Evolutionary conservation across 2,888 invertebrate species (phyloP).

Genomic region (Physocephala rufipes): DNA sequence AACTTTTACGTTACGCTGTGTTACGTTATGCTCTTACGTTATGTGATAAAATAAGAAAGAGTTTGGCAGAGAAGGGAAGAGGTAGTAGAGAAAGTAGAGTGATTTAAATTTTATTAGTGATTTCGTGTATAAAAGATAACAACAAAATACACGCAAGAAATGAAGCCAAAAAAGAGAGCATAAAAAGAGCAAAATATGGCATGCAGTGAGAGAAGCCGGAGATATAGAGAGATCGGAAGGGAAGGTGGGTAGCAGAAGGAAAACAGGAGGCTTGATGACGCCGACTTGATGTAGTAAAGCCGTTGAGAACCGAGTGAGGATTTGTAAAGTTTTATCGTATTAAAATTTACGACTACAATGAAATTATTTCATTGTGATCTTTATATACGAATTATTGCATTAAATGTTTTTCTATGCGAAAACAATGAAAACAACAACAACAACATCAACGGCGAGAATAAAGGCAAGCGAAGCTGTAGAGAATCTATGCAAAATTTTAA

Average conservation of each 20-base stretch:
- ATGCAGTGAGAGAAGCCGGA: background rate
- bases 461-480: background rate
- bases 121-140: conserved; percentile 48
- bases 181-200: background rate
- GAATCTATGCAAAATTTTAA: background rate
- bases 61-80: background rate
- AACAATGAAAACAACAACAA: background rate
- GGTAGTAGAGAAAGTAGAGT: conserved; percentile 29
- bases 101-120: conserved; percentile 58
- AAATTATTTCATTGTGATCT: conserved; percentile 12
- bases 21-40: conserved; percentile 41
- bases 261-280: too few species aligned
- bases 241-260: background rate
- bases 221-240: background rate
- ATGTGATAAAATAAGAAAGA: conserved; percentile 10
- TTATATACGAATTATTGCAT: background rate
- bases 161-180: background rate
- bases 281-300: too few species aligned
- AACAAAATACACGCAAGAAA: conserved; percentile 22
- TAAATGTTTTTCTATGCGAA: background rate
- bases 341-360: background rate
- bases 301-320: background rate
- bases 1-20: conserved; percentile 30
- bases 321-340: conserved; percentile 4
- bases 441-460: background rate